Base-by-base conservation (phyloP, 1,140 invertebrate genomes). In the Triops longicaudatus region DNA sequence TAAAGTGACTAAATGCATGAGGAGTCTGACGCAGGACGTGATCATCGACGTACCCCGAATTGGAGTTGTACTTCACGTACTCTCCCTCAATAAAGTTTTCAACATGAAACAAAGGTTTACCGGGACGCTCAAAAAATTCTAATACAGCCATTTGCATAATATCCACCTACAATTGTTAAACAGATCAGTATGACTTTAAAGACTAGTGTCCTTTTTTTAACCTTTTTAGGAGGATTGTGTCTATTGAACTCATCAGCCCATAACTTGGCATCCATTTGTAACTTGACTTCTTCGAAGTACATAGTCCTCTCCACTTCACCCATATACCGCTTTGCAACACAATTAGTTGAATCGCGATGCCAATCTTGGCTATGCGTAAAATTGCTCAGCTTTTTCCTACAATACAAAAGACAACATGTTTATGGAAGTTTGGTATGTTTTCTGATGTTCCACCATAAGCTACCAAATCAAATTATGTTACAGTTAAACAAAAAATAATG, bases 51-150 rank as follows among this genome's bases (percentile, higher is more conserved):
- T 88, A 89, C 26, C 88, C 88, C 72, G 87, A 88, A 81, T 89
- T 89, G 5, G 87, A 88, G 81, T 89, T 89, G 82, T 89, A 89
- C 81, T 89, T 89, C 76, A 88, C 86, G 80, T 89, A 89, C 31
- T 88, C 81, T 17, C 88, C 88, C 79, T 88, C 88, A 73, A 89
- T 89, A 80, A 84, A 89, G 79, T 89, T 88, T 81, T 89, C 88
- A 74, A 89, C 81, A 79, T 89, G 88, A 81, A 83, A 89, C 1
- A 88, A 79, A 6, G 87, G 88, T 41, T 82, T 82, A 0, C 84
- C 87, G 10, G 82, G 82, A 50, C 87, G 79, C 31, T 88, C 82
- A 17, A 83, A 81, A 80, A 89, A 87, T 80, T 89, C 87, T 27
- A 89, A 80, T 9, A 89, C 83, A 74, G 84, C 86, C 87, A 89